Evolutionary conservation across 2,113 vertebrate species (phyloP).

Genomic region (Epinephelus lanceolatus): DNA sequence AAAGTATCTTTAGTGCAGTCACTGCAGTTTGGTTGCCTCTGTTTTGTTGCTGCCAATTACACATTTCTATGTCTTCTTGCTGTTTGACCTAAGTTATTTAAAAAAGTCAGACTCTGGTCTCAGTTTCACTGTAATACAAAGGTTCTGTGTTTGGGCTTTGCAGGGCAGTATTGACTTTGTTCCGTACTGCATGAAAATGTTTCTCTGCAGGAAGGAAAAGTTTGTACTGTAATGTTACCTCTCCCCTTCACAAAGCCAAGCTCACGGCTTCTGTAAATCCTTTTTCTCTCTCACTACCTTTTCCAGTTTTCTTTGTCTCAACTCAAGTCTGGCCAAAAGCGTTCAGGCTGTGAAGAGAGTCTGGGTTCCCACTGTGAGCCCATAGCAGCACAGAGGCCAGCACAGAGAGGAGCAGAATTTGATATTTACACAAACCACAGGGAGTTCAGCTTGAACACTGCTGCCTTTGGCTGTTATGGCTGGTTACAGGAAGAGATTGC

Average conservation of each 20-base stretch:
- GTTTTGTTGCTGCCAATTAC: not conserved
- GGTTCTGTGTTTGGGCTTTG: not conserved
- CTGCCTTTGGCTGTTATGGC: constrained; percentile 29
- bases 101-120: not conserved
- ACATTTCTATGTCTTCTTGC: not conserved
- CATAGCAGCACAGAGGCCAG: constrained; percentile 33
- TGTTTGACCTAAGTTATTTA: not conserved
- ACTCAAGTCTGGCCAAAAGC: constrained; percentile 35
- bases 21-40: no score
- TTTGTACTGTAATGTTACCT: not conserved
- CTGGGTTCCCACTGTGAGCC: constrained; percentile 35
- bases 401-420: constrained; percentile 33
- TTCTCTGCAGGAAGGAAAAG: not conserved
- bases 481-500: constrained; percentile 30
- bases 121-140: not conserved
- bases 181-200: constrained; percentile 1
- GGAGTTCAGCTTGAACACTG: constrained; percentile 28
- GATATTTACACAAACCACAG: constrained; percentile 61
- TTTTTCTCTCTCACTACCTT: not conserved
- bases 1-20: not conserved
- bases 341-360: constrained; percentile 31
- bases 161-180: not conserved
- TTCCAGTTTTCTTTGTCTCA: constrained; percentile 20
- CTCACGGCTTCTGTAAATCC: constrained; percentile 4
- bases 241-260: constrained; percentile 12